These are phyloP conservation scores for Antigone vipio DNA, from an alignment of 2,113 vertebrate genomes.

Conservation along the genomic window DNA sequence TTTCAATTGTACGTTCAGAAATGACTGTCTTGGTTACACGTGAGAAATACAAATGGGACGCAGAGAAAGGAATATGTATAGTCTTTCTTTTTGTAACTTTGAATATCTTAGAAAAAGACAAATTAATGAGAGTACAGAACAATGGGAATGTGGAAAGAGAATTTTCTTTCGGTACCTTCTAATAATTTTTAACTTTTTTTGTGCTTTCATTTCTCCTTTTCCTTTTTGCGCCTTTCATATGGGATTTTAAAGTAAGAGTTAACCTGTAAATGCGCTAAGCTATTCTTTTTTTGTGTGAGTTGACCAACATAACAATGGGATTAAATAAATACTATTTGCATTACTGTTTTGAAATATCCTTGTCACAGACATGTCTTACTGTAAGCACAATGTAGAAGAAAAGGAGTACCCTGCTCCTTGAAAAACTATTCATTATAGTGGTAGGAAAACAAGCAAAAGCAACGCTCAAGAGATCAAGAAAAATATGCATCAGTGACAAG, in stretches of 20 bases:
- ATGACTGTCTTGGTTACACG: background rate
- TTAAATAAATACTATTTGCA: background rate
- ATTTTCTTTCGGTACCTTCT: background rate
- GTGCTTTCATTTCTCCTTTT: background rate
- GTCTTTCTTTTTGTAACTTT: background rate
- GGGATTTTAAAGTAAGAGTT: background rate
- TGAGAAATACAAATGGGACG: background rate
- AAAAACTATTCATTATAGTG: background rate
- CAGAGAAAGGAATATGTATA: background rate
- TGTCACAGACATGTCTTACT: background rate
- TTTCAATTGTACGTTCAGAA: slow-evolving; percentile 11
- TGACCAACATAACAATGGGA: background rate
- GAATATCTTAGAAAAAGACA: background rate
- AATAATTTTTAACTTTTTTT: background rate
- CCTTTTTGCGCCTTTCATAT: background rate
- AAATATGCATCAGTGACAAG: background rate
- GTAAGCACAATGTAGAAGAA: background rate
- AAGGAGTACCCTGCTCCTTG: background rate
- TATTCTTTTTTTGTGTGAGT: background rate
- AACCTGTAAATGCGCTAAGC: background rate
- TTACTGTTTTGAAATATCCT: background rate
- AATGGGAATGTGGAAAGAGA: background rate
- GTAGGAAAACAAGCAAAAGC: background rate
- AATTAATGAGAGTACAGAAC: background rate
- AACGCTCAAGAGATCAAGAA: background rate